These are phyloP conservation scores for Eristalinus aeneus DNA, from an alignment of 2,888 invertebrate species.

Conservation along the genomic window DNA sequence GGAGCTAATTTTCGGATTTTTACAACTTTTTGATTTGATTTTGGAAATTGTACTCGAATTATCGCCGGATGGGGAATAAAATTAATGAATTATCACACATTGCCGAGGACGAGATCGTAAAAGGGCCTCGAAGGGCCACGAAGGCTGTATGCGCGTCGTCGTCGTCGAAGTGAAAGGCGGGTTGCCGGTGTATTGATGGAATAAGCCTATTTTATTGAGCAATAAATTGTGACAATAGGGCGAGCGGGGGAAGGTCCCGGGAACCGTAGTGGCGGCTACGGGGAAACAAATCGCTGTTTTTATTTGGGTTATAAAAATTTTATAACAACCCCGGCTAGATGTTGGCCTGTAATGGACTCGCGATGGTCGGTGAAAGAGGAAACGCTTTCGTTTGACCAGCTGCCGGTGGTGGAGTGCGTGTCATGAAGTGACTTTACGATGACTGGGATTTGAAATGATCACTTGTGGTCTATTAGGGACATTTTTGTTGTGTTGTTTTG, in stretches of 20 bases:
- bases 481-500: no score
- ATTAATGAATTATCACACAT: conserved; percentile 70
- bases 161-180: not conserved
- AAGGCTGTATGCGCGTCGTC: not conserved
- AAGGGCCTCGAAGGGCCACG: conserved; percentile 15
- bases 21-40: conserved; percentile 71
- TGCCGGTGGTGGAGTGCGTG: conserved; percentile 39
- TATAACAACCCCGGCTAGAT: conserved; percentile 39
- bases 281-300: conserved; percentile 65
- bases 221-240: conserved; percentile 58
- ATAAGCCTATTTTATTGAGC: conserved; percentile 69
- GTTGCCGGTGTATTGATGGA: conserved; percentile 50
- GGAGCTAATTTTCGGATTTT: conserved; percentile 59
- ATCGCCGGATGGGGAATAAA: conserved; percentile 66
- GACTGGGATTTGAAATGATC: conserved; percentile 35
- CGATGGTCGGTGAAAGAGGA: not conserved
- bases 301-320: conserved; percentile 63
- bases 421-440: conserved; percentile 40
- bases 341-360: conserved; percentile 37
- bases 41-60: conserved; percentile 69
- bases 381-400: conserved; percentile 40
- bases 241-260: conserved; percentile 1
- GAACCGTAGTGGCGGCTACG: not conserved
- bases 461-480: conserved; percentile 35
- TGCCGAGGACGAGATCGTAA: conserved; percentile 59